phyloP scores from a whole-genome alignment of 2,797 vertebrate species.

The Sphaeramia orbicularis region DNA sequence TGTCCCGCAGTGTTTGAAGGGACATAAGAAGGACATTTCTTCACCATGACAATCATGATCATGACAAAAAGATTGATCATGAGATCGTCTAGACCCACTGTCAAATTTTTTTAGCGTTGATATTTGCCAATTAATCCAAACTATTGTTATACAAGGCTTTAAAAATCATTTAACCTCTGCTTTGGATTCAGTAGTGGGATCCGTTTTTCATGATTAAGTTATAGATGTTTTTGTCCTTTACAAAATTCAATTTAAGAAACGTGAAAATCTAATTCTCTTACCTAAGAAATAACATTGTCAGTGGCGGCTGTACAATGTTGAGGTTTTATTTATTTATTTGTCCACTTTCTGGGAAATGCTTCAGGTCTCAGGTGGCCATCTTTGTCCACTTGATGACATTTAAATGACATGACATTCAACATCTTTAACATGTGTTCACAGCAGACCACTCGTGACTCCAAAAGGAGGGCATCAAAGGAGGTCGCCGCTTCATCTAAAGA shows the following conservation, averaged over 20 bases:
- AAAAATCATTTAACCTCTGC: too few relatives aligned
- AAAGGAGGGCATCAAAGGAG: conserved; percentile 76
- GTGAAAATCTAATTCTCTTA: conserved; percentile 5
- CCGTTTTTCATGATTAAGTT: background rate
- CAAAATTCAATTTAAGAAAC: conserved; percentile 11
- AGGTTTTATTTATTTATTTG: conserved; percentile 32
- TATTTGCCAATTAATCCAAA: too few relatives aligned
- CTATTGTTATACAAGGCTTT: too few relatives aligned
- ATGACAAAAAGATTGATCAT: too few relatives aligned
- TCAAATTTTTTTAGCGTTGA: too few relatives aligned
- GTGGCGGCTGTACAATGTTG: background rate
- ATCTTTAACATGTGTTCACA: conserved; percentile 54
- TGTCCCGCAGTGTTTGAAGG: too few relatives aligned
- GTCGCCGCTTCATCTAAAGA: conserved; percentile 66
- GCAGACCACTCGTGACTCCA: conserved; percentile 79
- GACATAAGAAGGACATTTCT: too few relatives aligned
- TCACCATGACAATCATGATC: too few relatives aligned
- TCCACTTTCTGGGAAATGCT: conserved; percentile 10
- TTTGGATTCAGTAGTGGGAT: background rate
- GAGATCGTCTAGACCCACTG: too few relatives aligned
- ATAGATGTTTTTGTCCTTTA: background rate
- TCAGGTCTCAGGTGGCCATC: conserved; percentile 21
- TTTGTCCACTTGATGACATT: conserved; percentile 50
- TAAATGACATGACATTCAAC: conserved; percentile 48
- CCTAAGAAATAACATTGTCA: conserved; percentile 1